Conservation (phyloP, 2,888 invertebrate genomes). For the Acanthopleura granulata region DNA sequence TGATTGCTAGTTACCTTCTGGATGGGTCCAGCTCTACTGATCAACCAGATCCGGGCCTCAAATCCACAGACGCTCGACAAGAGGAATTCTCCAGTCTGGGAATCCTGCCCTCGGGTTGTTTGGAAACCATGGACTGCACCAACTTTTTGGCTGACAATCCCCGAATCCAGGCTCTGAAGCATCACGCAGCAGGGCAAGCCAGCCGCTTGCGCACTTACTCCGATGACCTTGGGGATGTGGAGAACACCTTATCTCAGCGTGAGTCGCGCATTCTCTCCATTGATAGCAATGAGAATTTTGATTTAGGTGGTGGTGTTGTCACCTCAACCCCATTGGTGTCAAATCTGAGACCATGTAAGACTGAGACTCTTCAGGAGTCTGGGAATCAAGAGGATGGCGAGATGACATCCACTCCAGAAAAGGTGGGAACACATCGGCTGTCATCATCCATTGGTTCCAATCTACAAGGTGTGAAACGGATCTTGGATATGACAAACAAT, state of each 20-base stretch:
- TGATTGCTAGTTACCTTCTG: background rate
- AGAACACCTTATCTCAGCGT: background rate
- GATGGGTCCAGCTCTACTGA: background rate
- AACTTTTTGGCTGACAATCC: constrained; percentile 8
- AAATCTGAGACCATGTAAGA: background rate
- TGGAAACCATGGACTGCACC: background rate
- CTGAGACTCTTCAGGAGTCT: background rate
- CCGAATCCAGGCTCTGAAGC: background rate
- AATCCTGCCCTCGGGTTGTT: background rate
- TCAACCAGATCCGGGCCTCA: background rate
- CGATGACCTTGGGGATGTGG: background rate
- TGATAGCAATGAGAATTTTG: background rate
- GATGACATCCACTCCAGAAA: background rate
- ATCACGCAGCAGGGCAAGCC: background rate
- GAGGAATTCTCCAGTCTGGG: background rate
- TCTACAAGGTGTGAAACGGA: background rate
- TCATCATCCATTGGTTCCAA: background rate
- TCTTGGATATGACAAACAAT: constrained; percentile 1
- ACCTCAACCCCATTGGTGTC: constrained; percentile 43
- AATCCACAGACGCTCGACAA: background rate
- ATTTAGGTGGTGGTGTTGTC: constrained; percentile 32
- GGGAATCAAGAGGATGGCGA: background rate
- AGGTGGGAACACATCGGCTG: background rate
- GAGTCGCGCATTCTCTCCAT: background rate
- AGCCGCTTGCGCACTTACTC: background rate